Evolutionary conservation across 2,113 vertebrate genomes (phyloP).

Genomic region (Muntiacus reevesi): DNA sequence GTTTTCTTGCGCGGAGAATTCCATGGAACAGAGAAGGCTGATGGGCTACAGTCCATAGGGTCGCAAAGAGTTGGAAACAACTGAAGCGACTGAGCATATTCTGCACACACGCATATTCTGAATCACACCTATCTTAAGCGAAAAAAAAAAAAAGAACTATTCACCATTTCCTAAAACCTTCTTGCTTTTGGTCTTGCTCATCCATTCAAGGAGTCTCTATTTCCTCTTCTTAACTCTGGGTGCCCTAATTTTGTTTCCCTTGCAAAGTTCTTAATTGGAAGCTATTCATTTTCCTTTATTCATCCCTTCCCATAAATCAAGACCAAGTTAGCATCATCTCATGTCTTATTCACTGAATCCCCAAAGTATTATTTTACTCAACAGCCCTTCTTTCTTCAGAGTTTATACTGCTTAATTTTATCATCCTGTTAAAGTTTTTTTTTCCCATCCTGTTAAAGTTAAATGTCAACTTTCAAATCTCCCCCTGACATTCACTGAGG

Average conservation of each 20-base stretch:
- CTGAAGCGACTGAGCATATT: background rate
- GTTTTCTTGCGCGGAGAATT: background rate
- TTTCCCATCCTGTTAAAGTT: background rate
- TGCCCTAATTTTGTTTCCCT: background rate
- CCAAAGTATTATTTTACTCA: conserved; percentile 32
- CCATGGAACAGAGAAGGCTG: background rate
- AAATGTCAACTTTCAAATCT: conserved; percentile 13
- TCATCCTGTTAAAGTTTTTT: background rate
- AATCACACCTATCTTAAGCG: background rate
- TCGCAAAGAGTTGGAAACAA: background rate
- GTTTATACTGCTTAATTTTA: conserved; percentile 3
- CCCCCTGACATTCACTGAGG: background rate
- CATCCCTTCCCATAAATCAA: background rate
- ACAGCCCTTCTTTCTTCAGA: background rate
- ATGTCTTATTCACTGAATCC: background rate
- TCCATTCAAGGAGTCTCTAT: background rate
- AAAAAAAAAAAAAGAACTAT: background rate
- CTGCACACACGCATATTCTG: background rate
- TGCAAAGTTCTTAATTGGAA: background rate
- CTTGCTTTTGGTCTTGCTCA: background rate
- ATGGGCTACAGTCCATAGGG: background rate
- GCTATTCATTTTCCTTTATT: background rate
- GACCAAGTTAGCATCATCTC: background rate
- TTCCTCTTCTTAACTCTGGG: background rate
- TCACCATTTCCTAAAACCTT: conserved; percentile 11